Evolutionary conservation across 1,140 invertebrate species (phyloP).

Genomic region (Zaprionus capensis): DNA sequence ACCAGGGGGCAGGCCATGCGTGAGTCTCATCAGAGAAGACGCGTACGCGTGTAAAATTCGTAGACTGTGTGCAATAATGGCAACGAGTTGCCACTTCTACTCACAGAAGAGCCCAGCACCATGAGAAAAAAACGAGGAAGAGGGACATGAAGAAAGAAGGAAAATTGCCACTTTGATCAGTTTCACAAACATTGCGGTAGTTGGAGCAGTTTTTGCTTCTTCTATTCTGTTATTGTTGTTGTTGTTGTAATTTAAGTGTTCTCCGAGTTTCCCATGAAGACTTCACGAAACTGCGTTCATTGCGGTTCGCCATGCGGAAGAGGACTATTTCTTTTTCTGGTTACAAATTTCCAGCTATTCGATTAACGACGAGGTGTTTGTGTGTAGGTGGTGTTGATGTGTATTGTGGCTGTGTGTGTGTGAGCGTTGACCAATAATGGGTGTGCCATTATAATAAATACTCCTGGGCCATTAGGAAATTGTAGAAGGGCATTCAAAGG

Average conservation of each 20-base stretch:
- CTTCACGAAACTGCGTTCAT: conserved; percentile 22
- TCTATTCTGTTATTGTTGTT: neutral
- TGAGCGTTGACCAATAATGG: conserved; percentile 39
- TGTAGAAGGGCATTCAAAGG: conserved; percentile 12
- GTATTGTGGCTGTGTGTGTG: neutral
- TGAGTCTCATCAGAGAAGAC: conserved; percentile 24
- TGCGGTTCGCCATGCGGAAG: conserved; percentile 33
- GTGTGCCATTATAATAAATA: conserved; percentile 43
- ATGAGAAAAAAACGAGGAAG: neutral
- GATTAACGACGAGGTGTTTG: conserved; percentile 19
- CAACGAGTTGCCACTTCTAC: conserved; percentile 11
- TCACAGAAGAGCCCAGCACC: neutral
- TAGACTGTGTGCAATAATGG: conserved; percentile 13
- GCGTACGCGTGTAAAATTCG: conserved; percentile 15
- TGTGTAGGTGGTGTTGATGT: conserved; percentile 18
- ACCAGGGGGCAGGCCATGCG: conserved; percentile 35
- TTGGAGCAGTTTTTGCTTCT: conserved; percentile 12
- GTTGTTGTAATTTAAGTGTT: conserved; percentile 13
- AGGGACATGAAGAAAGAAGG: neutral
- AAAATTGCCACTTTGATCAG: conserved; percentile 45
- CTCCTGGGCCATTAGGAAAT: conserved; percentile 26
- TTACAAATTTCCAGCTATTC: conserved; percentile 14
- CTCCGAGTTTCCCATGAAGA: conserved; percentile 22
- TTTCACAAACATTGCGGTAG: conserved; percentile 30
- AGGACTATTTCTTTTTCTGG: conserved; percentile 8